Conservation (phyloP, 2,113 vertebrate genomes). For the Gallinago undulata region DNA sequence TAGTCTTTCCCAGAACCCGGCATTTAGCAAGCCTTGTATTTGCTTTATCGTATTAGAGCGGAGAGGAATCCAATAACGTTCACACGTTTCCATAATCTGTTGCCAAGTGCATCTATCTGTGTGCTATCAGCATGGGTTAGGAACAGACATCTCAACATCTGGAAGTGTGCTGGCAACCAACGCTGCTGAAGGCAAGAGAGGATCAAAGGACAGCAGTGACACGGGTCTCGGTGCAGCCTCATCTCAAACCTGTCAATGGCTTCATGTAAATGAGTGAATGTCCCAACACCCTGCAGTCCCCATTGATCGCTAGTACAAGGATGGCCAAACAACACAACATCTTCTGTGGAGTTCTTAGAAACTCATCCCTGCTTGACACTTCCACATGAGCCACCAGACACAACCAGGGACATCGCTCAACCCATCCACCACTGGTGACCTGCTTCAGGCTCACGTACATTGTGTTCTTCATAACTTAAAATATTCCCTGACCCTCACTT, state of each 20-base stretch:
- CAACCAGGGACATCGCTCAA: fast-evolving
- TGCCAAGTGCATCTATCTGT: background rate
- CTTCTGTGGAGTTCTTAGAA: background rate
- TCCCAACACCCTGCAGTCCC: background rate
- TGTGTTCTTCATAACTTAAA: background rate
- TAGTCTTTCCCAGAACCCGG: background rate
- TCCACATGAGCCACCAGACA: background rate
- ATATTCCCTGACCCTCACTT: background rate
- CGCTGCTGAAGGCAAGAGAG: background rate
- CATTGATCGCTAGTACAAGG: fast-evolving
- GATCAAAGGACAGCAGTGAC: fast-evolving
- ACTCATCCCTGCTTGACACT: fast-evolving
- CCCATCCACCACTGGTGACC: fast-evolving
- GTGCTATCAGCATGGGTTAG: background rate
- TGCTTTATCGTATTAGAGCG: background rate
- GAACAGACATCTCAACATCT: background rate
- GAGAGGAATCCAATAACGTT: background rate
- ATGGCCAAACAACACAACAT: background rate
- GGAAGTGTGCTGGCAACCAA: background rate
- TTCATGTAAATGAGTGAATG: background rate
- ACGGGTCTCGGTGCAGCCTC: fast-evolving
- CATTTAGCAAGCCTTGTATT: background rate
- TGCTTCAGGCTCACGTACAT: fast-evolving
- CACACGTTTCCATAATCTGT: background rate
- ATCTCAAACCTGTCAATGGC: fast-evolving